Base-by-base conservation (phyloP, 92 coral and sea anemone species). In the Porites rus region DNA sequence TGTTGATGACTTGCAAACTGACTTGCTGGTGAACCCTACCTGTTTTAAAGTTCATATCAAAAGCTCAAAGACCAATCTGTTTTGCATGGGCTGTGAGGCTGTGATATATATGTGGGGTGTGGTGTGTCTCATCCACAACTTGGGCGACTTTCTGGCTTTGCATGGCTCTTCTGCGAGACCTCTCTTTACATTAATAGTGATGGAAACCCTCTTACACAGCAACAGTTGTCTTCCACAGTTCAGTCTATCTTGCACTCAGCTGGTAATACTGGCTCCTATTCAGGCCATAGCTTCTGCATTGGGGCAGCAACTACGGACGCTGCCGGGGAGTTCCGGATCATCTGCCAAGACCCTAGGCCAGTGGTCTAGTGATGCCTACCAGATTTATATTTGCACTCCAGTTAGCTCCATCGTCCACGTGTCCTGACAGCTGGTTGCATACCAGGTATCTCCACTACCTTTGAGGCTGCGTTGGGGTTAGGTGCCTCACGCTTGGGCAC, bases 271-370 rank as follows among this genome's bases (percentile, higher is more conserved):
- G 76, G 86, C 7, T 78, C 94, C 31, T 92, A 84, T 21, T 90
- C 89, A 5, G 91, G 93, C 61, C 95, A 92, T 12, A 92, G 88
- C 81, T 92, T 85, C 65, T 51, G 91, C 1, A 89, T 85, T 75
- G 95, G 95, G 7, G 92, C 92, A 25, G 92, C 92, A 7, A 88
- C 81, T 11, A 88, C 92, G 0, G 91, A 83, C 19, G 92, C 95
- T 8, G 63, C 87, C 83, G 52, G 69, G 89, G 51, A 75, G 90
- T 78, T 69, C 78, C 16, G 14, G 75, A 90, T 69, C 74, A 69
- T 11, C 51, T 69, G 12, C 25, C 50, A 69, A 69, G 74, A 69
- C 74, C 13, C 16, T 87, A 12, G 74, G 74, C 14, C 51, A 18
- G 5, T 79, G 88, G 87, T 87, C 88, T 7, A 74, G 78, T 19